Evolutionary conservation across 2,888 invertebrate species (phyloP), one percentile per base, ranked within the genome.

Genomic region (Hydroisotoma schaefferi): DNA sequence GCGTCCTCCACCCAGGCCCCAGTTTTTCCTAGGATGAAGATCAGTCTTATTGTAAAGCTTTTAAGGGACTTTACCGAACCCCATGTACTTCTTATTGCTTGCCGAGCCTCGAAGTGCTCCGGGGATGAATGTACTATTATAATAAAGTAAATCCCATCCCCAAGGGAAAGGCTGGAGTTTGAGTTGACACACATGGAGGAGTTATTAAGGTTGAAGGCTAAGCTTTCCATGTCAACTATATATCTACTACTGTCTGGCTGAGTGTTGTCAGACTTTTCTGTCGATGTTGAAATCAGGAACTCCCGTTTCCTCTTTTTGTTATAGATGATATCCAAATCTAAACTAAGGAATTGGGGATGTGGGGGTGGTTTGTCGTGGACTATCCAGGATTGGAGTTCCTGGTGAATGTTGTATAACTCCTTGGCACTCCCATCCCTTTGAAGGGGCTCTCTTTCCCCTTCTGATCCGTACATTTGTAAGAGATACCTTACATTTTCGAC

Each of bases 31-130:
- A 74, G 38, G 0, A 75, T 67, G 59, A 75, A 75, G 5, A 70
- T 69, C 12, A 72, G 51, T 40, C 73, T 66, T 23, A 73, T 65
- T 1, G 49, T 55, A n/a, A 62, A 61, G 22, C 64, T 68, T 44
- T 67, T 69, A 5, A 69, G 27, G 12, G 61, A 55, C n/a, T 66
- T 68, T 20, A 72, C 71, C 22, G 68, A 65, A 1, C 74, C 75
- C 75, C 75, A 75, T 5, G 75, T 75, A 25, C 65, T 68, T 26
- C 75, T 67, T 27, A 75, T 74, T 26, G 74, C 74, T 55, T 73
- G 70, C 4, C 75, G 67, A 49, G 74, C 73, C 26, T 70, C 63
- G 49, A 72, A 72, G 52, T 75, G 73, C 27, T 72, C 67, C 1
- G 74, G 74, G 2, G 74, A 73, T 12, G 74, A 74, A 40, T 74